phyloP scores from a whole-genome alignment of 2,888 invertebrate species.

The Caenorhabditis imperialis region DNA sequence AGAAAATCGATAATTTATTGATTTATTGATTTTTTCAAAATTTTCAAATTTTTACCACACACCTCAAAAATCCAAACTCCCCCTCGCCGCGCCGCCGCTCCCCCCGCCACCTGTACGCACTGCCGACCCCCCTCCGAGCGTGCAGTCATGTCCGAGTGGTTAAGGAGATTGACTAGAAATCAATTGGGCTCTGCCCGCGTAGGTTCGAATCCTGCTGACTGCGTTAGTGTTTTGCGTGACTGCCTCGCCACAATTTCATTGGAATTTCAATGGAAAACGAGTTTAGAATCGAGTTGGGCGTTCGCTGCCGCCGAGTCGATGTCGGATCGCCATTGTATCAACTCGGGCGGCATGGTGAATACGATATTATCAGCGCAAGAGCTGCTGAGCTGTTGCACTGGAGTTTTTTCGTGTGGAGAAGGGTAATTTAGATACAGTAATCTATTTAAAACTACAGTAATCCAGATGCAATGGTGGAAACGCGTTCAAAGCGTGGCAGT shows the following conservation, averaged over 20 bases:
- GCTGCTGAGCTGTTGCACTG: constrained; percentile 30
- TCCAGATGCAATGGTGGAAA: constrained; percentile 57
- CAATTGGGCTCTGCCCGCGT: constrained; percentile 78
- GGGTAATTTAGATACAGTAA: no score
- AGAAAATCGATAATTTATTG: constrained; percentile 68
- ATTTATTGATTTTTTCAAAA: neutral
- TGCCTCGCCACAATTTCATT: no score
- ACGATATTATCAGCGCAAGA: constrained; percentile 34
- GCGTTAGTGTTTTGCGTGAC: no score
- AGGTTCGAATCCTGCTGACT: constrained; percentile 77
- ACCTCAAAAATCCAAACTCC: no score
- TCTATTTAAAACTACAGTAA: no score
- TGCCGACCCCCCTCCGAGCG: no score
- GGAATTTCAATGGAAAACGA: constrained; percentile 12
- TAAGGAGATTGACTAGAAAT: constrained; percentile 78
- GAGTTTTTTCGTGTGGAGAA: constrained; percentile 26
- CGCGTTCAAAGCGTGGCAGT: constrained; percentile 56
- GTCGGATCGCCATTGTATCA: constrained; percentile 41
- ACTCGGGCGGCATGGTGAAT: constrained; percentile 29
- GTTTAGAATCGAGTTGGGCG: constrained; percentile 39
- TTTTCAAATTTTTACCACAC: no score
- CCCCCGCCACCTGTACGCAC: no score
- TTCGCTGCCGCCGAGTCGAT: constrained; percentile 40
- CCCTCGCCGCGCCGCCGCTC: no score
- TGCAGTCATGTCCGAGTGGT: constrained; percentile 72